Evolutionary conservation across 2,797 vertebrate genomes (phyloP), one percentile per base, ranked within the genome.

Genomic region (Phrynocephalus guinanensis): DNA sequence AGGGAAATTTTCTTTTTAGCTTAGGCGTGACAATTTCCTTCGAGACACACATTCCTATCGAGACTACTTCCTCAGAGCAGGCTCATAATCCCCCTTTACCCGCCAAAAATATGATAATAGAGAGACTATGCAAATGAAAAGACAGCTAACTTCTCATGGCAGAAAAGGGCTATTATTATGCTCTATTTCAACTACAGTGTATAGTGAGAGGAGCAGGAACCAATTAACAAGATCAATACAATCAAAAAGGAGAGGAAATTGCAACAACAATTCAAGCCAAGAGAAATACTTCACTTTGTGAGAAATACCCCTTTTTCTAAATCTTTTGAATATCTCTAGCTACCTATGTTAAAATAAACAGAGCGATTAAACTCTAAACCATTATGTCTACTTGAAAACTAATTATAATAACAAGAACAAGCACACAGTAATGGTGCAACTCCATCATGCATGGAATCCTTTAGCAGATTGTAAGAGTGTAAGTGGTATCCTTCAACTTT

Each of bases 211-310:
- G 86, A 87, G 24, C 80, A 87, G 86, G 86, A 87, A 79, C 75
- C 86, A 87, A 83, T 87, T 87, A 87, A 83, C 81, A 87, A 83
- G 75, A 83, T 87, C 75, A 87, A 79, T 87, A 87, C 86, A 26
- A 22, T 33, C 30, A 78, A 63, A 83, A 87, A 87, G 78, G 79
- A 79, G 13, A 24, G 52, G 71, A 87, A 33, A 87, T 82, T 60
- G 30, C 66, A 44, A 44, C 72, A 77, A 48, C 66, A 63, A 72
- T 71, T 83, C 76, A 71, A 83, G 48, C 60, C 67, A 72, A 71
- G 50, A 78, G n/a, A 15, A 70, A 72, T 10, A 10, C 50, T 79
- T 30, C 33, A 24, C 48, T 6, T n/a, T 63, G 30, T 83, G 81
- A 83, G 66, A 83, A 83, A 60, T 60, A 66, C 7, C 24, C 33